A percentile compares a stretch with the other conserved stretches of the same genome.
Conservation (phyloP, 37 sponge, comb jelly and placozoan genomes). For the Diacarnus erythraeanus region DNA sequence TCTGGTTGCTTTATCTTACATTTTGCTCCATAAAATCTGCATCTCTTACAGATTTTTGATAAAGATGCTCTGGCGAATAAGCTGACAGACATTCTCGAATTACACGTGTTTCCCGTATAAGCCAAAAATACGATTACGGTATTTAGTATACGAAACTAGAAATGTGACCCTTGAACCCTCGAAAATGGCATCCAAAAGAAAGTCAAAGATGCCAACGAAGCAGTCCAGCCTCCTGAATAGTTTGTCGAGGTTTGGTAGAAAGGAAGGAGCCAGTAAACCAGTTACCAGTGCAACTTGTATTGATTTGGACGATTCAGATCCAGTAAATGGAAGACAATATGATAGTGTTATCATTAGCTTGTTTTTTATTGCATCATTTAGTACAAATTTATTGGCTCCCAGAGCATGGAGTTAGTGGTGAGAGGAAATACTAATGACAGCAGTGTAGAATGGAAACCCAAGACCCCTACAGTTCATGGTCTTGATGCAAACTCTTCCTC, state of each 20-base stretch:
- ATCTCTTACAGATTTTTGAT: neutral
- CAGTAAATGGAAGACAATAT: neutral
- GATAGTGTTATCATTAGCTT: no score
- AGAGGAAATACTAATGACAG: no score
- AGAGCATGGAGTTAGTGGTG: no score
- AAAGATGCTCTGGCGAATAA: neutral
- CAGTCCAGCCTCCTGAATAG: neutral
- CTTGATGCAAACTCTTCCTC: no score
- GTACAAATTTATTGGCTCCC: neutral
- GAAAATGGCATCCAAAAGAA: neutral
- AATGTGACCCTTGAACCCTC: no score
- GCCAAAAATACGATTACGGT: neutral
- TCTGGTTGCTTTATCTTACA: neutral
- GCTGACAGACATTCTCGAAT: neutral
- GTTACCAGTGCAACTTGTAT: neutral
- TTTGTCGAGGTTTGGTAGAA: neutral
- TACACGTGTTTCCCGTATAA: constrained; percentile 1
- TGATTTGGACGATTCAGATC: neutral
- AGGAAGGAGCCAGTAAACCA: neutral
- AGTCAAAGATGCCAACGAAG: neutral
- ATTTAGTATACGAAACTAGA: no score
- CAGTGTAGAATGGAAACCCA: no score
- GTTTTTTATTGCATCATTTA: no score
- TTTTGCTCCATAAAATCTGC: neutral
- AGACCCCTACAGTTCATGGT: no score